These are phyloP conservation scores for Dinocampus coccinellae DNA, from an alignment of 2,888 invertebrate species.

Conservation along the genomic window DNA sequence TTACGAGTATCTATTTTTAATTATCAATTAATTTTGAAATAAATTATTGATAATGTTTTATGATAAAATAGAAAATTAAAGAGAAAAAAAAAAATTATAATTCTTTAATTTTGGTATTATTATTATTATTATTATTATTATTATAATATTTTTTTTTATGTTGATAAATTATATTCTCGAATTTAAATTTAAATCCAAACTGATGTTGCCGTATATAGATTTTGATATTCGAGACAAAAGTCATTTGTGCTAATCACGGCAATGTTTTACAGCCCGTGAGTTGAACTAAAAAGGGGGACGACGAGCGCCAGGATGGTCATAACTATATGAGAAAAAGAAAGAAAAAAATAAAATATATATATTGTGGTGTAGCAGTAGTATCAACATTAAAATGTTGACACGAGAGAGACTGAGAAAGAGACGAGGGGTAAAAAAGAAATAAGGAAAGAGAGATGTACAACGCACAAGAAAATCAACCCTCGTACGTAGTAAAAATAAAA, in stretches of 20 bases:
- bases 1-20: too few species aligned
- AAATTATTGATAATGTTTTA: too few species aligned
- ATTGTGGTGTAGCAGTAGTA: slow-evolving; percentile 32
- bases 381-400: slow-evolving; percentile 11
- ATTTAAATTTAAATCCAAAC: not conserved
- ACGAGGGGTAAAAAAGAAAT: too few species aligned
- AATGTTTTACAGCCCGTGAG: slow-evolving; percentile 29
- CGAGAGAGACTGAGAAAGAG: slow-evolving; percentile 17
- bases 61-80: too few species aligned
- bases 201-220: not conserved
- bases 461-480: not conserved
- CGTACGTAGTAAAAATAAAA: slow-evolving; percentile 8
- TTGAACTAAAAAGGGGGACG: not conserved
- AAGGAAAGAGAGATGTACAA: too few species aligned
- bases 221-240: not conserved
- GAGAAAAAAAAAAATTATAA: too few species aligned
- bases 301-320: slow-evolving; percentile 30
- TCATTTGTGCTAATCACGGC: slow-evolving; percentile 45
- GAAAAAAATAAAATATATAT: slow-evolving; percentile 5
- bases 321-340: slow-evolving; percentile 26
- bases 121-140: too few species aligned
- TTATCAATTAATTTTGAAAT: too few species aligned
- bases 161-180: not conserved
- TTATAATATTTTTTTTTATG: not conserved
- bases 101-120: too few species aligned